Percentiles rank a stretch among this genome's conserved stretches.
Evolutionary conservation across 2,888 invertebrate species (phyloP).

Genomic region (Drosophila imparisetae): DNA sequence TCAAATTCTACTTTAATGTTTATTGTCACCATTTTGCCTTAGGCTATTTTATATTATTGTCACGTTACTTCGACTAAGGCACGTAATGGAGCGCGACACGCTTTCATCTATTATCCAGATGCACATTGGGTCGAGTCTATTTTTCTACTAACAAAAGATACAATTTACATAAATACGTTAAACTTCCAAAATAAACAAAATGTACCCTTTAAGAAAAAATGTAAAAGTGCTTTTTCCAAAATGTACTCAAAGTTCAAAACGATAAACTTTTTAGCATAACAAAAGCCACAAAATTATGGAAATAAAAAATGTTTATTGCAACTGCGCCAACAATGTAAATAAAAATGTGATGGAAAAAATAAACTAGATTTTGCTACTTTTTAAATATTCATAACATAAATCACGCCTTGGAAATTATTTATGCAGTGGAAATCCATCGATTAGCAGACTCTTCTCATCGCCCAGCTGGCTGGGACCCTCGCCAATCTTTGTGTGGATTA

Average conservation of each 20-base stretch:
- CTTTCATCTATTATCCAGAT: conserved; percentile 16
- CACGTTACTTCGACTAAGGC: conserved; percentile 32
- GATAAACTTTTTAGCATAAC: conserved; percentile 28
- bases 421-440: conserved; percentile 67
- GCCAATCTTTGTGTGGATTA: conserved; percentile 93
- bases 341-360: conserved; percentile 6
- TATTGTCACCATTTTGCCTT: conserved; percentile 43
- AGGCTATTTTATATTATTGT: conserved; percentile 22
- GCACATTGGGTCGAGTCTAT: conserved; percentile 28
- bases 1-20: conserved; percentile 5
- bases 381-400: not conserved
- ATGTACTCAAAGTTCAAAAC: conserved; percentile 1
- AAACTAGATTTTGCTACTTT: conserved; percentile 2
- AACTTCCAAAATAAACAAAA: not conserved
- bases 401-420: conserved; percentile 25
- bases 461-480: conserved; percentile 88
- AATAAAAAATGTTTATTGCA: conserved; percentile 34
- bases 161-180: not conserved
- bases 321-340: conserved; percentile 32
- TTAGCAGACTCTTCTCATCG: conserved; percentile 85
- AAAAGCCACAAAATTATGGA: conserved; percentile 22
- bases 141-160: conserved; percentile 6
- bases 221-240: not conserved
- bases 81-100: conserved; percentile 16
- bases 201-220: conserved; percentile 1